Conservation (phyloP, 2,797 vertebrate species). For the Chaetodon trifasciatus region DNA sequence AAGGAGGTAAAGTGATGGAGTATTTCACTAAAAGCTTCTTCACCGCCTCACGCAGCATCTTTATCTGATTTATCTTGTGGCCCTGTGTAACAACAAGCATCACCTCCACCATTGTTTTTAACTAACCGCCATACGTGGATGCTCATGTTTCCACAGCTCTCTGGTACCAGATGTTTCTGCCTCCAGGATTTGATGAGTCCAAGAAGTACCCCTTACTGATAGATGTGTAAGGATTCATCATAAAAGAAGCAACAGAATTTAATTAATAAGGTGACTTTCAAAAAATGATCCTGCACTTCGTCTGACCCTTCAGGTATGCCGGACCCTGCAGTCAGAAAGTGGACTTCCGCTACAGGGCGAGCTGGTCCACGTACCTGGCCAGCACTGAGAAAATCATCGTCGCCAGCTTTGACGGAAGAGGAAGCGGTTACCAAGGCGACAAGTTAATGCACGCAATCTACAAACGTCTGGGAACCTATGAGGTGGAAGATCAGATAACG, state of each 20-base stretch:
- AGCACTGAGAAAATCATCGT: constrained; percentile 95
- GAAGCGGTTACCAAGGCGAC: constrained; percentile 97
- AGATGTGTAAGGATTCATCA: constrained; percentile 92
- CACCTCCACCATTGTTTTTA: neutral
- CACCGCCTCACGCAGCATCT: no score
- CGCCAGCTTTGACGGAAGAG: constrained; percentile 97
- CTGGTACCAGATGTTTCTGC: constrained; percentile 95
- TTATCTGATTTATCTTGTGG: no score
- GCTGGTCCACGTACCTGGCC: constrained; percentile 94
- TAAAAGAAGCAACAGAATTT: no score
- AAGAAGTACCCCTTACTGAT: constrained; percentile 96
- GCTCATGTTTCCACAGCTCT: constrained; percentile 84
- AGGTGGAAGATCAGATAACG: constrained; percentile 97
- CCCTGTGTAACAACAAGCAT: no score
- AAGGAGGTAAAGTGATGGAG: neutral
- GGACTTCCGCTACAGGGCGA: constrained; percentile 85
- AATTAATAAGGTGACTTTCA: neutral
- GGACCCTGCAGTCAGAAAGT: constrained; percentile 97
- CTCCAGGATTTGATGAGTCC: constrained; percentile 91
- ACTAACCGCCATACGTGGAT: neutral
- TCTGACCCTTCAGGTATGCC: constrained; percentile 87
- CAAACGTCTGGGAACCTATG: constrained; percentile 92
- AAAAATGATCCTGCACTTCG: neutral
- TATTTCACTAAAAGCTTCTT: neutral
- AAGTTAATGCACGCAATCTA: constrained; percentile 93